Conservation (phyloP, 2,888 invertebrate species). For the Oligia fasciuncula region DNA sequence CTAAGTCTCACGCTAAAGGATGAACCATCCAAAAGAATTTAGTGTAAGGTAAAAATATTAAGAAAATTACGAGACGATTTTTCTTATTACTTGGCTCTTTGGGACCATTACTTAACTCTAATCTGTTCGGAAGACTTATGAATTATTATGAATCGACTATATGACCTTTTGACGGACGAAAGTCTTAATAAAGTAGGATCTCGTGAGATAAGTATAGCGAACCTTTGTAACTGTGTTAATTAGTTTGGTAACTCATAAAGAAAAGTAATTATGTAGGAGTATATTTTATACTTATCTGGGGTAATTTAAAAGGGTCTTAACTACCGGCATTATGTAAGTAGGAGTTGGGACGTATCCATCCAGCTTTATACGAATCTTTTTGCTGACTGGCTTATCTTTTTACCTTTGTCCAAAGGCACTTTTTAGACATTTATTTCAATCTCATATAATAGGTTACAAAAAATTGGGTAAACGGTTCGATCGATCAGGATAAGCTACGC, state of each 20-base stretch:
- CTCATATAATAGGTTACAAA: neutral
- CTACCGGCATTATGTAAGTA: neutral
- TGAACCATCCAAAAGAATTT: neutral
- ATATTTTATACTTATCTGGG: neutral
- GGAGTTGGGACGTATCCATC: too few relatives aligned
- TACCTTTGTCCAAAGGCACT: too few relatives aligned
- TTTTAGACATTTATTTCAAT: neutral
- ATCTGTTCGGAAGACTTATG: slow-evolving; percentile 55
- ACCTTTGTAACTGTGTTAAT: slow-evolving; percentile 37
- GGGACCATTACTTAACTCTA: slow-evolving; percentile 48
- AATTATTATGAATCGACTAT: slow-evolving; percentile 55
- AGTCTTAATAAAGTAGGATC: slow-evolving; percentile 43
- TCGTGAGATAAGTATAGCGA: slow-evolving; percentile 22
- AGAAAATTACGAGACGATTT: slow-evolving; percentile 31
- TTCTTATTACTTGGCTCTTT: slow-evolving; percentile 41
- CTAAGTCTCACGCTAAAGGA: neutral
- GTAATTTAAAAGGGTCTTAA: neutral
- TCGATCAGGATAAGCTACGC: too few relatives aligned
- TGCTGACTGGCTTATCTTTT: too few relatives aligned
- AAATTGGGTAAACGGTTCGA: too few relatives aligned
- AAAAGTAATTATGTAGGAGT: neutral
- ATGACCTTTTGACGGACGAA: slow-evolving; percentile 47
- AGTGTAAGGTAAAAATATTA: slow-evolving; percentile 15
- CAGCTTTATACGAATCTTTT: neutral
- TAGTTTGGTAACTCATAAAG: slow-evolving; percentile 34